Evolutionary conservation across 1,140 invertebrate genomes (phyloP).

Genomic region (Steinernema feltiae): DNA sequence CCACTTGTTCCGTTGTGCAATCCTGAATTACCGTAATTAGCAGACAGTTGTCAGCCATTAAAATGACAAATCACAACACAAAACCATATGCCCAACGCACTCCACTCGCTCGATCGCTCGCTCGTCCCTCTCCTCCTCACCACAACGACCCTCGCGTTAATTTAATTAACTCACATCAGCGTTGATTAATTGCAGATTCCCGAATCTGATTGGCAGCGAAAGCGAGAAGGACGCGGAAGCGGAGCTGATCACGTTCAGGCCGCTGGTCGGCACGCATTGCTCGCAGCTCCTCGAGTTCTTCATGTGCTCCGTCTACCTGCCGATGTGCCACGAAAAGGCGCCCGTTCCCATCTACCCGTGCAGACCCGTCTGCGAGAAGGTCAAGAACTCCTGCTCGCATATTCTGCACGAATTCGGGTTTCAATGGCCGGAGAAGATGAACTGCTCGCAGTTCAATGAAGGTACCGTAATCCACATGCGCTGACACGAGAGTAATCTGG

Average conservation of each 20-base stretch:
- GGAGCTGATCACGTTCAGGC: constrained; percentile 54
- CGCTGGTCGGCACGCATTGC: constrained; percentile 32
- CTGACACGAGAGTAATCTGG: neutral
- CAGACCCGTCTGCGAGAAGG: constrained; percentile 60
- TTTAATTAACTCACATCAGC: constrained; percentile 57
- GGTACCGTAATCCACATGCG: constrained; percentile 58
- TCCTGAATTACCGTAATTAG: neutral
- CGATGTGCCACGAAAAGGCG: constrained; percentile 60
- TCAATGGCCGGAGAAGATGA: constrained; percentile 58
- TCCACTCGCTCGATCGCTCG: neutral
- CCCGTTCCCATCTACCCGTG: constrained; percentile 60
- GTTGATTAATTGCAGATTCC: constrained; percentile 70
- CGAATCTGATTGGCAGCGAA: constrained; percentile 80
- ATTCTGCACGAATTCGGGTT: constrained; percentile 58
- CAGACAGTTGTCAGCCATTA: neutral
- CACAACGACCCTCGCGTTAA: neutral
- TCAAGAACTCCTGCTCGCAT: constrained; percentile 59
- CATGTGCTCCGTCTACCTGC: constrained; percentile 58
- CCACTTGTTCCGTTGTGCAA: too few species aligned
- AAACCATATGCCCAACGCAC: neutral
- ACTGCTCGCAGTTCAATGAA: constrained; percentile 58
- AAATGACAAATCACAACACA: neutral
- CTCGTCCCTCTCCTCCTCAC: too few species aligned
- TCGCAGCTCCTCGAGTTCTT: constrained; percentile 43
- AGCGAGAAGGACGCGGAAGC: constrained; percentile 82